These are phyloP conservation scores for Pontoporia blainvillei DNA, from an alignment of 2,113 vertebrate genomes.

Conservation along the genomic window DNA sequence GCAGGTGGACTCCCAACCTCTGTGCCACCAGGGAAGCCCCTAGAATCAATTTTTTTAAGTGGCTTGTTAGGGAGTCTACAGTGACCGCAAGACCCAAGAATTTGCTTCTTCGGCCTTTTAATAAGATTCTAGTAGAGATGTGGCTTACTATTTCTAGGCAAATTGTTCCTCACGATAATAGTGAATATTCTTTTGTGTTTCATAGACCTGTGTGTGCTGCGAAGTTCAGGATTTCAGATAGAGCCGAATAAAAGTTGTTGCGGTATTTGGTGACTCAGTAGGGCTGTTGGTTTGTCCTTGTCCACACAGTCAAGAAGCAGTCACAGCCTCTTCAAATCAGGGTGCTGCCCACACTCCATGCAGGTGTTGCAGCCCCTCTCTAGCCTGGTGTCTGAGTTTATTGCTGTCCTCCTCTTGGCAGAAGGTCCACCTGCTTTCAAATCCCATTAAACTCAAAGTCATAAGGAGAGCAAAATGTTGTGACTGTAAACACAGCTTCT, in stretches of 20 bases:
- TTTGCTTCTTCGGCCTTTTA: not conserved
- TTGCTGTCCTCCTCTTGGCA: not conserved
- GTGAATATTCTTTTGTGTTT: not conserved
- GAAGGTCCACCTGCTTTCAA: not conserved
- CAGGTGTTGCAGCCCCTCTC: not conserved
- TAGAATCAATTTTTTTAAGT: not conserved
- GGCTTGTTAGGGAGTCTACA: rapidly evolving
- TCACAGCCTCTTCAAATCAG: not conserved
- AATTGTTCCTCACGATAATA: not conserved
- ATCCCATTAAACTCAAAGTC: too few species aligned
- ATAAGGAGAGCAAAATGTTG: not conserved
- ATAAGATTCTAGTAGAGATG: not conserved
- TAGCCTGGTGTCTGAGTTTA: not conserved
- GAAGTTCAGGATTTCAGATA: not conserved
- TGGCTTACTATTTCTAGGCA: not conserved
- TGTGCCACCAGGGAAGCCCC: too few species aligned
- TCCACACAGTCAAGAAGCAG: not conserved
- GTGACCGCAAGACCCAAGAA: too few species aligned
- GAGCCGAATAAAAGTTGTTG: not conserved
- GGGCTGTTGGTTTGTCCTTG: not conserved
- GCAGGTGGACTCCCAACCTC: too few species aligned
- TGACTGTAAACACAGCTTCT: not conserved
- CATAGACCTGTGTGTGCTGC: not conserved
- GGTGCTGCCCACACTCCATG: not conserved
- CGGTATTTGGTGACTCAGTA: not conserved